These are phyloP conservation scores for Pseudopodoces humilis DNA, from an alignment of 2,113 vertebrate genomes.

Conservation along the genomic window DNA sequence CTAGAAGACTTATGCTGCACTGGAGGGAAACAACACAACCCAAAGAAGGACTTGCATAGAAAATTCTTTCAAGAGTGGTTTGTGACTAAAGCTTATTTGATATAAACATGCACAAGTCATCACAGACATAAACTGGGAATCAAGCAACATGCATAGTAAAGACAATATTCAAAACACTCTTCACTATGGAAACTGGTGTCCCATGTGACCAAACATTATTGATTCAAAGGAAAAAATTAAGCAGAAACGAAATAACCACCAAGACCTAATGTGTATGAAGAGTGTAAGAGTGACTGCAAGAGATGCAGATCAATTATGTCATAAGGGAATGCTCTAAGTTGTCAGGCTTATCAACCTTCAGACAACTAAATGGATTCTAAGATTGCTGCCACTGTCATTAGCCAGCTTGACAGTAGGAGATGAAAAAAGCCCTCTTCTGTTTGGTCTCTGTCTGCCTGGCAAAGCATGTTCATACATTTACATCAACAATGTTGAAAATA, in stretches of 20 bases:
- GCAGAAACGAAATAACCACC: neutral
- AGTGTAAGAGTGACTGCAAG: neutral
- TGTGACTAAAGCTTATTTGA: neutral
- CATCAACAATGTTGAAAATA: neutral
- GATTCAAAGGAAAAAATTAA: neutral
- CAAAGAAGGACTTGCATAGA: neutral
- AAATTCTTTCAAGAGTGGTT: neutral
- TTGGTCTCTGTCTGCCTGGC: neutral
- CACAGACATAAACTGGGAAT: neutral
- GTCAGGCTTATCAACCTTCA: neutral
- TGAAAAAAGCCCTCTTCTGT: neutral
- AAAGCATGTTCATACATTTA: neutral
- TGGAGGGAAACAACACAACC: neutral
- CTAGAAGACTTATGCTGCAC: neutral
- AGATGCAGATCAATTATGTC: neutral
- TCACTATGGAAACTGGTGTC: neutral
- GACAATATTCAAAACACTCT: neutral
- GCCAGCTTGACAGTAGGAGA: neutral
- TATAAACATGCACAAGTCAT: neutral
- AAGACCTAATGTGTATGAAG: neutral
- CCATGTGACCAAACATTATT: neutral
- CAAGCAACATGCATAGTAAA: neutral
- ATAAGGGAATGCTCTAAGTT: neutral
- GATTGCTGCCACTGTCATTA: neutral
- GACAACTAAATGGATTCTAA: neutral